Conservation (phyloP, 2,888 invertebrate genomes). For the Lithosia quadra region DNA sequence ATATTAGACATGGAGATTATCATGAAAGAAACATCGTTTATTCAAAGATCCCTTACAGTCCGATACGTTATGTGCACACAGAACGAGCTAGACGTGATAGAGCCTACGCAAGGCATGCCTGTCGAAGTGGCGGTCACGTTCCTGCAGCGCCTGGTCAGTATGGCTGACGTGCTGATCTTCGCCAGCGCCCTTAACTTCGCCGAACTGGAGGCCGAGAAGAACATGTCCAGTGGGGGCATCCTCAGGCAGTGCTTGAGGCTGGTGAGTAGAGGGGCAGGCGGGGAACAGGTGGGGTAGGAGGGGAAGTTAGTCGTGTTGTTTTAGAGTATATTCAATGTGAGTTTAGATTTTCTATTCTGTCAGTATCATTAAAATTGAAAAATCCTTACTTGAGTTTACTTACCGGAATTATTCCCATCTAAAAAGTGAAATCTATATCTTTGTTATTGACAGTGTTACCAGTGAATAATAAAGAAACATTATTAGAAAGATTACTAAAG, state of each 20-base stretch:
- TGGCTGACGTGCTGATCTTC: constrained; percentile 99
- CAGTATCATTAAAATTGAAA: too few relatives aligned
- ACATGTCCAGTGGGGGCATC: constrained; percentile 99
- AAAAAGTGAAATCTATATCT: too few relatives aligned
- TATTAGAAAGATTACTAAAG: neutral
- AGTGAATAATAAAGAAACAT: neutral
- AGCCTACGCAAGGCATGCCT: constrained; percentile 99
- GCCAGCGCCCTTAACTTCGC: constrained; percentile 99
- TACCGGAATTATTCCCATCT: neutral
- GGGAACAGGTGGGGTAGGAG: too few relatives aligned
- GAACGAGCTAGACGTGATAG: constrained; percentile 99
- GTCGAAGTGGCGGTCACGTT: constrained; percentile 99
- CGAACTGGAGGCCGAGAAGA: constrained; percentile 99
- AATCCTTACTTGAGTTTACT: too few relatives aligned
- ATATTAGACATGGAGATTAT: too few relatives aligned
- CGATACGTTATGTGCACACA: constrained; percentile 63
- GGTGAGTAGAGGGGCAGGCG: constrained; percentile 83
- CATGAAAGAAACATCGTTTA: too few relatives aligned
- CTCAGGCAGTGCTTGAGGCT: constrained; percentile 97
- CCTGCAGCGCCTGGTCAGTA: constrained; percentile 98
- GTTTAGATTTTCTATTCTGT: neutral
- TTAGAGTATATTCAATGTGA: constrained; percentile 9
- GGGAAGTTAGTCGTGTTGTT: constrained; percentile 42
- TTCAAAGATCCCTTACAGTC: neutral
- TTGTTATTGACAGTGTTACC: neutral